These are phyloP conservation scores for Mellilla xanthometata DNA, from an alignment of 2,888 invertebrate species.

Conservation along the genomic window DNA sequence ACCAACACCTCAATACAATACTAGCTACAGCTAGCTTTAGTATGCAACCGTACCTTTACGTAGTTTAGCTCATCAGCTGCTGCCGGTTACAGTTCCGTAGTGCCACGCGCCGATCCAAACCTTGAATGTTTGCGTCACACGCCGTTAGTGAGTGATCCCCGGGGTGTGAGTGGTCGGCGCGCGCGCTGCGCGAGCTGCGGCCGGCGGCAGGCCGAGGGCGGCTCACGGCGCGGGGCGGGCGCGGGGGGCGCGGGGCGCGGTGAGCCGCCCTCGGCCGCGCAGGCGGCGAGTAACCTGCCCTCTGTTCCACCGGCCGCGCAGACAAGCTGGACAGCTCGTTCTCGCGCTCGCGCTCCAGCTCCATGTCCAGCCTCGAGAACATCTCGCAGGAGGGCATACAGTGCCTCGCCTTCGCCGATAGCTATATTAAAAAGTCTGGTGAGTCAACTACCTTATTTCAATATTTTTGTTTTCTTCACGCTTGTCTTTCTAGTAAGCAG, in stretches of 20 bases:
- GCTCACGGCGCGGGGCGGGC: constrained; percentile 16
- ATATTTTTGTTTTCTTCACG: neutral
- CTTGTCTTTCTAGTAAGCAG: too few relatives aligned
- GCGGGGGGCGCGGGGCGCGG: constrained; percentile 2
- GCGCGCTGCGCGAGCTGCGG: too few relatives aligned
- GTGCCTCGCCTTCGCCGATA: constrained; percentile 97
- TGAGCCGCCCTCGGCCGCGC: constrained; percentile 14
- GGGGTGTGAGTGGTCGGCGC: too few relatives aligned
- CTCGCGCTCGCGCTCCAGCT: constrained; percentile 97
- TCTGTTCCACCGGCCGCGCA: constrained; percentile 86
- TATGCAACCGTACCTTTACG: constrained; percentile 47
- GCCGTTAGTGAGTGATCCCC: too few relatives aligned
- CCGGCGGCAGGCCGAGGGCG: constrained; percentile 21
- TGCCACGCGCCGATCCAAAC: too few relatives aligned
- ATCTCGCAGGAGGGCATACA: constrained; percentile 97
- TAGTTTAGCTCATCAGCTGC: constrained; percentile 45
- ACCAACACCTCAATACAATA: constrained; percentile 49
- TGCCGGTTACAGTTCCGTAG: constrained; percentile 26
- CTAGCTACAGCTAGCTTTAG: constrained; percentile 57
- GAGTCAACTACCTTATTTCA: constrained; percentile 43
- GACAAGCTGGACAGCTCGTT: constrained; percentile 98
- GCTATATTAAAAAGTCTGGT: constrained; percentile 97
- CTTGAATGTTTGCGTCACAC: too few relatives aligned
- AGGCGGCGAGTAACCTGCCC: constrained; percentile 53
- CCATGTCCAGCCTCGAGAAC: constrained; percentile 98